Base-by-base conservation (phyloP, 2,888 invertebrate genomes). In the Dolichomitus sp. region DNA sequence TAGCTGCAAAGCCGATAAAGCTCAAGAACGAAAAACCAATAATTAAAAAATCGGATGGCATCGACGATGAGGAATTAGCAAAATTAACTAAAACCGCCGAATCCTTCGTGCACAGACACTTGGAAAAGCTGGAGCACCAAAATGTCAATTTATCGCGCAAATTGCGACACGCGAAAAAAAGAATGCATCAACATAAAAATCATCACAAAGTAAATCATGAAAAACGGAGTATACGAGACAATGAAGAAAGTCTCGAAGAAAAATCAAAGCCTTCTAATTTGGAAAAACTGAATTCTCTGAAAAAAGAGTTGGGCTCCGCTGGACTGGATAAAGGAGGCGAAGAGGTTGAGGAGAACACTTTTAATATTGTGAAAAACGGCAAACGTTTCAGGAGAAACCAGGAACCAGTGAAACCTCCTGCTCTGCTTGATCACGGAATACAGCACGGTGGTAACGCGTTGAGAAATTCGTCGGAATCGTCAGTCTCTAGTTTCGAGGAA, bases 401-500 rank as follows among this genome's bases (percentile, higher is more conserved):
- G 52, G 91, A 87, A 23, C 72, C 85, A 17, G 68, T 90, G 42
- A 88, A 88, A 12, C 89, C 91, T 7, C 89, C 91, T 4, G 87
- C 89, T 7, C 93, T 96, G 75, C 94, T 97, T 73, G 97, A 97
- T 93, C 95, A 96, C 40, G 97, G 96, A 68, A 96, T 97, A 12
- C 95, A 96, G 86, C 97, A 97, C 90, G 97, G 97, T 4, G 97
- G 97, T 5, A 97, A 97, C 93, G 90, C 90, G 1, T 95, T 95
- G 12, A 90, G 91, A 78, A 96, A 97, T 89, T 94, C 94, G 70
- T 95, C 95, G 0, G 96, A 96, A 75, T 96, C 95, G 75, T 97
- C 97, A 6, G 95, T 96, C n/a, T 97, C 97, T 0, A 97, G 97
- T 92, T 98, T 98, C 93, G 98, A 98, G 94, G 97, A 96, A 75